These are phyloP conservation scores for Caenorhabditis briggsae DNA, from an alignment of 1,140 invertebrate species.

Conservation along the genomic window DNA sequence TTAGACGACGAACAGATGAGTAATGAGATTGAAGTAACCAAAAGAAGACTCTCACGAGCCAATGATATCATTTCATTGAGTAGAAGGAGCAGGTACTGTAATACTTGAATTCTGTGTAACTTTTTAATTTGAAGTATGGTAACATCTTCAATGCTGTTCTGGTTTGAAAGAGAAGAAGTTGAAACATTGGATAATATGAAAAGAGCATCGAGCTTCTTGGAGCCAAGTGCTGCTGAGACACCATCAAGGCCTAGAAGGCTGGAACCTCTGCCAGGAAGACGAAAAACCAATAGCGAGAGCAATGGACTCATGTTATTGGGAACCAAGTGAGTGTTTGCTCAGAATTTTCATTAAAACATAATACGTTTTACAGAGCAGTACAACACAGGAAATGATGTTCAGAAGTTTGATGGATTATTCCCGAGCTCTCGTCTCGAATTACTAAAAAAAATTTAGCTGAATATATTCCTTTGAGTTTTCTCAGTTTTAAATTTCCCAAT, in stretches of 20 bases:
- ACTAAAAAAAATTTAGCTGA: too few species aligned
- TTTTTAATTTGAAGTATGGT: not conserved
- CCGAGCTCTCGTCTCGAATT: too few species aligned
- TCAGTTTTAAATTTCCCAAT: too few species aligned
- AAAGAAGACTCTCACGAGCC: constrained; percentile 12
- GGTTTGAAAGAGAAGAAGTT: constrained; percentile 36
- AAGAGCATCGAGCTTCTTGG: constrained; percentile 18
- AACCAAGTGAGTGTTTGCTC: constrained; percentile 12
- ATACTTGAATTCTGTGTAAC: not conserved
- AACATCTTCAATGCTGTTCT: constrained; percentile 20
- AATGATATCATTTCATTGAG: constrained; percentile 25
- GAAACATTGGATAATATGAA: constrained; percentile 29
- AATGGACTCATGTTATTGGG: constrained; percentile 26
- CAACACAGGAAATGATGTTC: constrained; percentile 79
- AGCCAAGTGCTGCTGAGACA: not conserved
- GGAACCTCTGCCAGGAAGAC: constrained; percentile 9
- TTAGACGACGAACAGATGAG: constrained; percentile 36
- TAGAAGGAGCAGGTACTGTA: constrained; percentile 34
- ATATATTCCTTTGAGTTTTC: too few species aligned
- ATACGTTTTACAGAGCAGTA: not conserved
- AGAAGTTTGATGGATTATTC: too few species aligned
- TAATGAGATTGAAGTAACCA: constrained; percentile 16
- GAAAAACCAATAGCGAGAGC: constrained; percentile 24
- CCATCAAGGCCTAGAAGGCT: constrained; percentile 7
- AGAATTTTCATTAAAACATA: not conserved